Conservation (phyloP, 2,113 vertebrate species). For the Nibea coibor region DNA sequence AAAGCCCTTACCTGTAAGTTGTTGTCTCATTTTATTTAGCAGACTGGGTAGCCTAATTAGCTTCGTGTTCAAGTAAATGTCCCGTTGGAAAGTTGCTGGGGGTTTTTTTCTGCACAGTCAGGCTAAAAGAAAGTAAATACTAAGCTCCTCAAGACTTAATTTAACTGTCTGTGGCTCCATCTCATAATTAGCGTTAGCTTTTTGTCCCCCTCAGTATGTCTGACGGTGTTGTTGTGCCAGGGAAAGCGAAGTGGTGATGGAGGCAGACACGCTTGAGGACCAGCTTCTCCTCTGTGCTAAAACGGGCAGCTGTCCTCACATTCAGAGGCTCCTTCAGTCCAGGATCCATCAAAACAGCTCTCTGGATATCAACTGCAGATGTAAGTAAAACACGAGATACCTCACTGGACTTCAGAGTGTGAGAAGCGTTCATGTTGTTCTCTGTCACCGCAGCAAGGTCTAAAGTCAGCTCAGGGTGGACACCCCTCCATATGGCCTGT, state of each 20-base stretch:
- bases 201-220: background rate
- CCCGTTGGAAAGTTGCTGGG: background rate
- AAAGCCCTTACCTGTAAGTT: conserved; percentile 16
- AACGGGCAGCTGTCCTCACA: conserved; percentile 84
- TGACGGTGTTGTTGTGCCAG: background rate
- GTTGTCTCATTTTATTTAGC: background rate
- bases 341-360: conserved; percentile 70
- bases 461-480: conserved; percentile 90
- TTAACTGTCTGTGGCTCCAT: background rate
- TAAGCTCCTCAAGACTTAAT: background rate
- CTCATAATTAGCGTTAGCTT: too few species aligned
- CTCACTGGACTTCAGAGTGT: background rate
- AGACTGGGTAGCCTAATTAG: background rate
- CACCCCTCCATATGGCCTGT: conserved; percentile 91
- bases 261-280: conserved; percentile 78
- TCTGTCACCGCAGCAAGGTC: conserved; percentile 79
- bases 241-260: conserved; percentile 42
- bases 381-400: conserved; percentile 69
- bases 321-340: conserved; percentile 83
- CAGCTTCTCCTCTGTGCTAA: conserved; percentile 87
- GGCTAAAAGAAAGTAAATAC: background rate
- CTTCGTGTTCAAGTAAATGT: background rate
- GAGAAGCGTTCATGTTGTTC: background rate
- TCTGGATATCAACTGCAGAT: conserved; percentile 90
- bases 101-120: background rate